Conservation (phyloP, 2,797 vertebrate species). For the Urophycis tenuis region DNA sequence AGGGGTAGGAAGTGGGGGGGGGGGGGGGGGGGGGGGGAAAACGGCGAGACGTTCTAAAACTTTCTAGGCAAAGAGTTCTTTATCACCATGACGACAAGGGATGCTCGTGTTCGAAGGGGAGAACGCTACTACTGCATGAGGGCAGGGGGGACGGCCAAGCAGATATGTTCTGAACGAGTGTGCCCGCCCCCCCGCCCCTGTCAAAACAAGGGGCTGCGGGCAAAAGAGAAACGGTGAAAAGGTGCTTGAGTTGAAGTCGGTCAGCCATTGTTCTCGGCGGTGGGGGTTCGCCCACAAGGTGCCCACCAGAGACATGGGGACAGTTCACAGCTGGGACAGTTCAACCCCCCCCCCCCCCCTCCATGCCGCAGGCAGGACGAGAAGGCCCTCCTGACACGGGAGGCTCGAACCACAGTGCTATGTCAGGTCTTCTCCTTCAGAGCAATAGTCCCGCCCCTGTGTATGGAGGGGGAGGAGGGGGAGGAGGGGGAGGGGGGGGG, state of each 20-base stretch:
- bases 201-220: slow-evolving; percentile 12
- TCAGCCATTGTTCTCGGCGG: slow-evolving; percentile 35
- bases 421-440: slow-evolving; percentile 84
- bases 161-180: slow-evolving; percentile 3
- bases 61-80: neutral
- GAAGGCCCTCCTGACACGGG: slow-evolving; percentile 15
- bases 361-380: neutral
- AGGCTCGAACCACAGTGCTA: slow-evolving; percentile 40
- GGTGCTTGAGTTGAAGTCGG: slow-evolving; percentile 46
- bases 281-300: slow-evolving; percentile 5
- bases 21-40: neutral
- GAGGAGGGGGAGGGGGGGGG: too few species aligned
- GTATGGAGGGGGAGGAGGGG: too few species aligned
- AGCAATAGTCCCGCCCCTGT: slow-evolving; percentile 95
- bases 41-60: neutral
- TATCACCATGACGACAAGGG: neutral
- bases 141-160: neutral
- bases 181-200: too few species aligned
- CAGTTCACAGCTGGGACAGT: slow-evolving; percentile 11
- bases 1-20: neutral
- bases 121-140: slow-evolving; percentile 14
- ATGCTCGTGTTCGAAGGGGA: slow-evolving; percentile 18
- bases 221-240: slow-evolving; percentile 25
- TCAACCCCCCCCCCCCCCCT: neutral
- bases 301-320: neutral